These are phyloP conservation scores for Oncorhynchus clarkii DNA, from an alignment of 2,113 vertebrate species.

Conservation along the genomic window DNA sequence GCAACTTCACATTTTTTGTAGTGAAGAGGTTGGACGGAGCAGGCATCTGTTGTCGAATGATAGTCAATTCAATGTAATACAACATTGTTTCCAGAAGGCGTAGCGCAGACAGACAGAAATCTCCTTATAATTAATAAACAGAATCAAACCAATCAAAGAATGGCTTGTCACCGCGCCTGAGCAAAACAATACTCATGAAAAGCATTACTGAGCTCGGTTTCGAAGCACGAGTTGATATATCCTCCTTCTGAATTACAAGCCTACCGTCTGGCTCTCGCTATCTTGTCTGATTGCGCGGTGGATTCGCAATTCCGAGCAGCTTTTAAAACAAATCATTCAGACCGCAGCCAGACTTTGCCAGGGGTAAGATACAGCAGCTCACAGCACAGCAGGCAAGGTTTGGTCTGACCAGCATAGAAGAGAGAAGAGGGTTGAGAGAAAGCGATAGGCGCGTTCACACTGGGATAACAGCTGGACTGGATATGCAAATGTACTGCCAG, in stretches of 20 bases:
- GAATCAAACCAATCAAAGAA: not conserved
- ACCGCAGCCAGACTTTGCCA: slow-evolving; percentile 16
- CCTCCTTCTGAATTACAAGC: slow-evolving; percentile 17
- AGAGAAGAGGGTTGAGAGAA: not conserved
- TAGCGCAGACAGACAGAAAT: not conserved
- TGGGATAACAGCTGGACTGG: not conserved
- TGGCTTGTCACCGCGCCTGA: not conserved
- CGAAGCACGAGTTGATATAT: not conserved
- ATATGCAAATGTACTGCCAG: slow-evolving; percentile 28
- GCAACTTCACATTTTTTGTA: no score
- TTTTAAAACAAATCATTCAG: slow-evolving; percentile 4
- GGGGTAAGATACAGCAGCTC: not conserved
- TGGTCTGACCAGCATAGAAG: not conserved
- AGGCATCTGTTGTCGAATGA: not conserved
- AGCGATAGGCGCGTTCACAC: not conserved
- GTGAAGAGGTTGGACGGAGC: no score
- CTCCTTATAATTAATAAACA: not conserved
- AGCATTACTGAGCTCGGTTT: not conserved
- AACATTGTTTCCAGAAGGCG: not conserved
- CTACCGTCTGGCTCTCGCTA: not conserved
- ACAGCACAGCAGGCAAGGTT: not conserved
- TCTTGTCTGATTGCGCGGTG: slow-evolving; percentile 9
- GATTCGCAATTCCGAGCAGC: slow-evolving; percentile 14
- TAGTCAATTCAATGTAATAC: not conserved
- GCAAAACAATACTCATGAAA: not conserved